Evolutionary conservation across 2,113 vertebrate species (phyloP), one percentile per base, ranked within the genome.

Genomic region (Gymnocephalus cernua): DNA sequence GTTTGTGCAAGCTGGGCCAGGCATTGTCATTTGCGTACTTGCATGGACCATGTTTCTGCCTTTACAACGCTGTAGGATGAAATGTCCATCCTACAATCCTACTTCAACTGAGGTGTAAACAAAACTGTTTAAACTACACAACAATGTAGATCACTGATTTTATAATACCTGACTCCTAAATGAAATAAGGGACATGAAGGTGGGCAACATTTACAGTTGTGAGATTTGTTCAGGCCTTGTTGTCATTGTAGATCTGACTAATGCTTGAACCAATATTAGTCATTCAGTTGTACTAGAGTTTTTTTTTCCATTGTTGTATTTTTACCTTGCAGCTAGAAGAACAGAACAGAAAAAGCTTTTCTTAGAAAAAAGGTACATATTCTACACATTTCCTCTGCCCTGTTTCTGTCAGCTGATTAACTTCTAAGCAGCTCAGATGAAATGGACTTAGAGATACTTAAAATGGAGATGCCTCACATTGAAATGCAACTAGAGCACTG

Each of bases 401-500:
- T 65, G 56, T 66, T 64, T 81, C 62, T 84, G 80, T 74, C 82
- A 53, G 50, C 50, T 83, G 68, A 84, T 77, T 82, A 78, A 72
- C 51, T 83, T 32, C 79, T 23, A 61, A 73, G 74, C 63, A 64
- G 62, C 83, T 66, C 65, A 71, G 47, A 84, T 65, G 38, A 88
- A 83, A 69, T 79, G 29, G 76, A 77, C 62, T 77, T 59, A 64
- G 69, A 72, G 74, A 84, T 38, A 47, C 76, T 86, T 81, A 65
- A 80, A 89, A 90, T 76, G 78, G 78, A 84, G 83, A 84, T 74
- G 57, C 59, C 47, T 81, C 77, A 61, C 65, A 88, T 80, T 89
- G 80, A 92, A 86, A 87, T 92, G 83, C 74, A 90, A 85, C 78
- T 88, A 74, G 74, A 90, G 77, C 83, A 75, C 77, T 18, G 68